These are phyloP conservation scores for Paradoxurus hermaphroditus DNA, from an alignment of 2,113 vertebrate genomes.

Conservation along the genomic window DNA sequence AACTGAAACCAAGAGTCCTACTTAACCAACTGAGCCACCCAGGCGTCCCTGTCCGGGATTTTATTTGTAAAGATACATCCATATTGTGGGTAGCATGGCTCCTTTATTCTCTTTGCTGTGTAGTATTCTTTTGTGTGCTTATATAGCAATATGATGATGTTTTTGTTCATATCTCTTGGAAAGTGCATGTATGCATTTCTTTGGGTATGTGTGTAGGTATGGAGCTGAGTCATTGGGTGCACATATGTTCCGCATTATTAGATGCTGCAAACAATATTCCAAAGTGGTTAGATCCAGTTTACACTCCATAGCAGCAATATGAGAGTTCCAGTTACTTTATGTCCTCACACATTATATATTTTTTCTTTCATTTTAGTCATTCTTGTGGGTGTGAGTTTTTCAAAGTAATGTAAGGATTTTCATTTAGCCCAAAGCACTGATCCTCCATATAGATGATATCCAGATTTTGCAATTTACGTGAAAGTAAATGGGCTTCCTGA, in stretches of 20 bases:
- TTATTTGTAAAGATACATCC: neutral
- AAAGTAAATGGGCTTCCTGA: neutral
- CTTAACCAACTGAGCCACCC: too few species aligned
- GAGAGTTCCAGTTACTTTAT: neutral
- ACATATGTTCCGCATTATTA: neutral
- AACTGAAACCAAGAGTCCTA: too few species aligned
- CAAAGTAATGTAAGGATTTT: neutral
- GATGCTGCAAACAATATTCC: neutral
- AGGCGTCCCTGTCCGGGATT: neutral
- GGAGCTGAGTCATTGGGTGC: neutral
- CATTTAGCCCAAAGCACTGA: neutral
- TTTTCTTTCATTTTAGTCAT: slow-evolving; percentile 13
- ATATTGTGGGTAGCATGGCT: neutral
- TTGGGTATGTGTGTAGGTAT: neutral
- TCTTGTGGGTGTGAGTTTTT: neutral
- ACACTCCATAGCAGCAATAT: neutral
- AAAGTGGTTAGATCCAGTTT: neutral
- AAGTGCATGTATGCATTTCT: neutral
- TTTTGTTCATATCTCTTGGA: neutral
- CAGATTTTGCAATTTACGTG: neutral
- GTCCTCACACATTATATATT: neutral
- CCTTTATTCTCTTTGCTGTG: neutral
- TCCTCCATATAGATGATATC: neutral
- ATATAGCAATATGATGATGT: neutral
- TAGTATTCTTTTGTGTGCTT: neutral